phyloP scores from a whole-genome alignment of 2,888 invertebrate species.

The Yponomeuta evonymella region DNA sequence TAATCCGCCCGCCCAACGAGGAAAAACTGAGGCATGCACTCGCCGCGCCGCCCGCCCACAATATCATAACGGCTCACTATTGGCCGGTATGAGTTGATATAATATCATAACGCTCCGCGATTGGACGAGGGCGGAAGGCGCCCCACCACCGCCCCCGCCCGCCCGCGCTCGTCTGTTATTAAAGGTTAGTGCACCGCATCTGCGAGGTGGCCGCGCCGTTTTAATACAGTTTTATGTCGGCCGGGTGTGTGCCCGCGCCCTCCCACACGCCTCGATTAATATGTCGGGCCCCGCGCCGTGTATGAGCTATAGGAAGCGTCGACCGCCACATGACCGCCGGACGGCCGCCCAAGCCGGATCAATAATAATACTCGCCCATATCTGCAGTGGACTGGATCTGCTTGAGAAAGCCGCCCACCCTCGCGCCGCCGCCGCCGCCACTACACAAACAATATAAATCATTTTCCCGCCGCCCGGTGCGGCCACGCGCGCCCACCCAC shows the following conservation, averaged over 20 bases:
- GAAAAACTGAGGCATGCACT: conserved; percentile 53
- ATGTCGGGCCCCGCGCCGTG: conserved; percentile 55
- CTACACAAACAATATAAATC: conserved; percentile 74
- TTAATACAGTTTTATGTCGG: conserved; percentile 62
- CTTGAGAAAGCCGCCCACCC: conserved; percentile 62
- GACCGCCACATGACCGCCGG: conserved; percentile 49
- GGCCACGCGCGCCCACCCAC: conserved; percentile 41
- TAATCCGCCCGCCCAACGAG: conserved; percentile 70
- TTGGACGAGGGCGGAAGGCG: conserved; percentile 64
- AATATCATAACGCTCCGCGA: conserved; percentile 78
- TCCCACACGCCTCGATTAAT: conserved; percentile 63
- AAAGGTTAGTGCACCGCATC: conserved; percentile 60
- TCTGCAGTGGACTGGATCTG: conserved; percentile 74
- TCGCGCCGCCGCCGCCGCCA: conserved; percentile 32
- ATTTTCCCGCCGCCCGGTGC: conserved; percentile 61
- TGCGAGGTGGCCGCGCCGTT: conserved; percentile 47
- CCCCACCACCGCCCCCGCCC: conserved; percentile 48
- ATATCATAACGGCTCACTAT: conserved; percentile 75
- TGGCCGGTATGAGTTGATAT: conserved; percentile 75
- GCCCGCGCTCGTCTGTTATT: conserved; percentile 39
- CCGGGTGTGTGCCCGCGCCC: conserved; percentile 39
- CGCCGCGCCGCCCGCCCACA: conserved; percentile 63
- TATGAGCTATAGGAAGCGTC: conserved; percentile 69
- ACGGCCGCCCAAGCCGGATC: conserved; percentile 63
- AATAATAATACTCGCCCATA: conserved; percentile 76